Base-by-base conservation (phyloP, 1,140 invertebrate genomes). In the Dendrolimus punctatus region DNA sequence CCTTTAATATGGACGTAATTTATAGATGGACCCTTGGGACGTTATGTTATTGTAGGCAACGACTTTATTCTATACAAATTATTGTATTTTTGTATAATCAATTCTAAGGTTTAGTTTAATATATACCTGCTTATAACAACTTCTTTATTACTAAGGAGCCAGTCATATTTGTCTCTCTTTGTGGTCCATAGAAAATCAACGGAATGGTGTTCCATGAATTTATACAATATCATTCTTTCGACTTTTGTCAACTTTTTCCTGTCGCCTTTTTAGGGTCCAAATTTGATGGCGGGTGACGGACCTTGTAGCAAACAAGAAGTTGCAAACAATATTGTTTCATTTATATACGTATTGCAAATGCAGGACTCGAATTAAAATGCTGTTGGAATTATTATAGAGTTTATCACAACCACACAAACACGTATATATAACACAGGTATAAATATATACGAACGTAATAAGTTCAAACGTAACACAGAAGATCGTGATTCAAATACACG, bases 171-270 rank as follows among this genome's bases (percentile, higher is more conserved):
- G 66, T 97, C 95, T 55, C 94, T 90, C 51, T 94, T 92, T 39
- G 95, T 91, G 36, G 95, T 95, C 96, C 96, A 98, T 44, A 97
- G 90, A 62, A 97, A 95, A 66, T 96, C 94, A 4, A 95, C 92
- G 0, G 92, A 90, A 63, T 92, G 90, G 68, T 93, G 89, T 71
- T 92, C 90, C 61, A 92, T 81, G 70, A 92, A 90, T 57, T 91
- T 87, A 4, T 89, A 91, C 66, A 92, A 88, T 44, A 92, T 91
- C 64, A 90, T 89, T 59, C 89, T 83, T 68, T 92, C 72, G 56
- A 80, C 77, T 76, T 80, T 78, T 8, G 75, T 69, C 8, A 81
- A 62, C 52, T 77, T 67, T 75, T 83, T 57, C 74, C 75, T 50
- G 68, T 66, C 40, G 67, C 66, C 67, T 76, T 85, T 66, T 73